Evolutionary conservation across 2,888 invertebrate genomes (phyloP), one percentile per base, ranked within the genome.

Genomic region (Campopleginae sp.): DNA sequence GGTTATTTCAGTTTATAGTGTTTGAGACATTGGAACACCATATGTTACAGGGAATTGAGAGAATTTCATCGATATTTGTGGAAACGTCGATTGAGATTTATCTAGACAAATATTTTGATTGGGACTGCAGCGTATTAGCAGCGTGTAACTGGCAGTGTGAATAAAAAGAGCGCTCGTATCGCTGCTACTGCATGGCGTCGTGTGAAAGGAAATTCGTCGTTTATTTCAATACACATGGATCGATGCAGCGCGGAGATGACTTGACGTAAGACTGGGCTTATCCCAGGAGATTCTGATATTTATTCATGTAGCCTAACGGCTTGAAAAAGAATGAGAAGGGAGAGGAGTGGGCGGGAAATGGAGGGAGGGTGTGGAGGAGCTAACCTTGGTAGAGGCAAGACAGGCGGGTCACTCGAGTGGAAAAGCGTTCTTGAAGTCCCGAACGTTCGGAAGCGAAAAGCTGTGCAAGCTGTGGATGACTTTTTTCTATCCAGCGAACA

Each of bases 251-350:
- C 91, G 91, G 91, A 91, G 91, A 91, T 92, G 92, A 92, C 92
- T 92, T 91, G 89, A 92, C 90, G 91, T 92, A 92, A 92, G 92
- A 90, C 90, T 88, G 89, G 85, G 91, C 90, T 92, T 92, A 92
- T 91, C 82, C 92, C 90, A 89, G 89, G 90, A 92, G 91, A 92
- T 92, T 92, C 90, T 91, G 92, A 92, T 92, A 92, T 92, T 92
- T 92, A 92, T 92, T 92, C 92, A 92, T 92, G 92, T 82, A 80
- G 89, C 90, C 89, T 63, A 72, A 84, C 84, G 77, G 86, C 46
- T 77, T 48, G 77, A 68, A 51, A 48, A 51, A 63, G 51, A 70
- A 48, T 38, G 23, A 31, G 63, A 51, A 48, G 71, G 77, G 54
- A 66, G 42, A 38, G 54, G 5, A 76, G 77, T 6, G 63, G 12